These are phyloP conservation scores for Falco naumanni DNA, from an alignment of 2,797 vertebrate species.

Conservation along the genomic window DNA sequence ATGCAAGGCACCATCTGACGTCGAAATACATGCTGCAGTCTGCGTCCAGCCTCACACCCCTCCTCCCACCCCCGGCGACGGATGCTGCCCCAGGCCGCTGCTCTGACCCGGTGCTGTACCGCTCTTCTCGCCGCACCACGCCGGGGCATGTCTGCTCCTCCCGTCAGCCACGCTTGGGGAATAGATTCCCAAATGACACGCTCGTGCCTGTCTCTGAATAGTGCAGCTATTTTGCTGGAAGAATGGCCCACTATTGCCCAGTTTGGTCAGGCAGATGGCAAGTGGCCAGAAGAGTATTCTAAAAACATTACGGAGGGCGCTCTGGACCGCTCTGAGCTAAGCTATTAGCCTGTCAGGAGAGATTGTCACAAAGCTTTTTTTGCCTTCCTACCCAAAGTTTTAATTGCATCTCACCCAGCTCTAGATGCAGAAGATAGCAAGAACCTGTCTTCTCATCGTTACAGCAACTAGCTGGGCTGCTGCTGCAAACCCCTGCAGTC, in stretches of 20 bases:
- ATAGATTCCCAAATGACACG: not conserved
- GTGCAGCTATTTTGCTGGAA: not conserved
- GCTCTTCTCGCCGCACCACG: not conserved
- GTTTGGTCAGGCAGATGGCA: not conserved
- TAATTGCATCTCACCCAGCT: not conserved
- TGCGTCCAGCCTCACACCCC: not conserved
- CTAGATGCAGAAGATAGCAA: not conserved
- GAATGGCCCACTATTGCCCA: conserved; percentile 1
- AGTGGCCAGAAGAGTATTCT: not conserved
- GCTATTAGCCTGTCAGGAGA: not conserved
- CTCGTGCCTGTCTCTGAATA: not conserved
- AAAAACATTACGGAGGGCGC: not conserved
- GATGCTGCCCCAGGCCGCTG: not conserved
- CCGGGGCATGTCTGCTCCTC: not conserved
- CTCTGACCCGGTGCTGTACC: not conserved
- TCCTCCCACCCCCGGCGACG: accelerated
- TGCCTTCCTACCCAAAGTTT: not conserved
- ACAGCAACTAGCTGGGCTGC: not conserved
- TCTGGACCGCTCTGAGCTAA: not conserved
- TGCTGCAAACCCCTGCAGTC: not conserved
- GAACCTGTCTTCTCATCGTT: not conserved
- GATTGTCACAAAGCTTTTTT: not conserved
- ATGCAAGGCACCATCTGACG: accelerated
- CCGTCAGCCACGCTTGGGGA: not conserved
- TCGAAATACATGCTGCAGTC: accelerated